These are phyloP conservation scores for Ramazzottius varieornatus DNA, from an alignment of 2,888 invertebrate species.

Conservation along the genomic window DNA sequence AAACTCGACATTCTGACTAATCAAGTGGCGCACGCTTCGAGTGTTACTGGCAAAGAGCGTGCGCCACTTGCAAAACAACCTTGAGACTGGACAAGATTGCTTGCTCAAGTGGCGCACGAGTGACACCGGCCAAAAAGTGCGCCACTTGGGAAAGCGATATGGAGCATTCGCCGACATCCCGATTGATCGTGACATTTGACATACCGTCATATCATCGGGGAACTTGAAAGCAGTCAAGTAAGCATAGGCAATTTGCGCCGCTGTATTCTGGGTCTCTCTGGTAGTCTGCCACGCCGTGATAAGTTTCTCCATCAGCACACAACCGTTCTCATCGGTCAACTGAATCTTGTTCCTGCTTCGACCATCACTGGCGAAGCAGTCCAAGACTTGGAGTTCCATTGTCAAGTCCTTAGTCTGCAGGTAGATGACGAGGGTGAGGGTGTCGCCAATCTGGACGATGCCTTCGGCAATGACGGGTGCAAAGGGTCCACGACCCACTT, in stretches of 20 bases:
- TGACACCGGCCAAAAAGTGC: no score
- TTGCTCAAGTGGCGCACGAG: no score
- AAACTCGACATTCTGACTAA: no score
- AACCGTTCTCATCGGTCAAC: conserved; percentile 37
- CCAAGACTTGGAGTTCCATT: conserved; percentile 39
- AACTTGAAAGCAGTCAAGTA: conserved; percentile 44
- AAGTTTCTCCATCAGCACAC: conserved; percentile 37
- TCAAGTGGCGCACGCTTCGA: no score
- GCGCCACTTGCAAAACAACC: no score
- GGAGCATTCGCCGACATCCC: no score
- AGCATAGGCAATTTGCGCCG: conserved; percentile 38
- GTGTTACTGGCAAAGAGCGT: no score
- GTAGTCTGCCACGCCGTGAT: conserved; percentile 36
- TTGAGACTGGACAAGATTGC: no score
- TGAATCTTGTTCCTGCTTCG: conserved; percentile 33
- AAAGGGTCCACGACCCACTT: neutral
- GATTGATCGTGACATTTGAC: no score
- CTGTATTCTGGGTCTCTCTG: conserved; percentile 28
- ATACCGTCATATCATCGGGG: conserved; percentile 28
- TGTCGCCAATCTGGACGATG: conserved; percentile 32
- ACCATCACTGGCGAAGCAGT: conserved; percentile 39
- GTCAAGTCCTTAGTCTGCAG: conserved; percentile 35
- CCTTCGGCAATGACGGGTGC: neutral
- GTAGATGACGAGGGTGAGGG: conserved; percentile 40
- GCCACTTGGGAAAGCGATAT: no score